Base-by-base conservation (phyloP, 2,797 vertebrate species). In the Heliangelus exortis region DNA sequence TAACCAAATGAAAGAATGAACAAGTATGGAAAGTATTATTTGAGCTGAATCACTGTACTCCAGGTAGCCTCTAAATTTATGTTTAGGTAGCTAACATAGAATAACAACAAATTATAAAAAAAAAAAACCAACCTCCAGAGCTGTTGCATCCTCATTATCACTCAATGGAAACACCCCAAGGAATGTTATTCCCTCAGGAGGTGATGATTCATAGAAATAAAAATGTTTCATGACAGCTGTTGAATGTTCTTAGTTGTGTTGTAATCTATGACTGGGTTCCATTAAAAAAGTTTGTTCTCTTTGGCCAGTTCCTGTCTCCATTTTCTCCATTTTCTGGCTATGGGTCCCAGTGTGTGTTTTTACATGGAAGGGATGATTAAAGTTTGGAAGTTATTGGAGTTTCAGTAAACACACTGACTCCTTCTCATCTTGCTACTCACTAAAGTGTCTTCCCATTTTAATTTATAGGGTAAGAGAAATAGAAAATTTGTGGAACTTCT, bases 401-500 rank as follows among this genome's bases (percentile, higher is more conserved):
- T 55, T 80, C 47, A n/a, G 4, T 90, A 76, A 88, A 73, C 11
- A 48, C 9, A 6, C 72, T 78, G 54, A 14, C 7, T 14, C 23
- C 19, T 94, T 15, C 21, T 78, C 26, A 65, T 84, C 39, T 72
- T 62, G 4, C 26, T 47, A 15, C 23, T 81, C 39, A 34, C 43
- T 20, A 14, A 57, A 86, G 36, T 58, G 48, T 2, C 10, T 90
- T 88, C 13, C 21, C 20, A 66, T 87, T 66, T 78, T 48, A 73
- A 58, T 26, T 19, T 31, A 28, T 12, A 59, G 28, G 12, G 74
- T 83, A 73, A 92, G 34, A 87, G 72, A 92, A 89, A 79, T 4
- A 51, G 29, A 72, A 90, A 93, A 81, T 31, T 66, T 78, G 29
- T 62, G 43, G 58, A 92, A 34, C 9, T 15, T 77, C 65, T 61